Percentiles rank a stretch among this genome's conserved stretches.
Conservation (phyloP, 2,113 vertebrate genomes). For the Ivindomyrus marchei region DNA sequence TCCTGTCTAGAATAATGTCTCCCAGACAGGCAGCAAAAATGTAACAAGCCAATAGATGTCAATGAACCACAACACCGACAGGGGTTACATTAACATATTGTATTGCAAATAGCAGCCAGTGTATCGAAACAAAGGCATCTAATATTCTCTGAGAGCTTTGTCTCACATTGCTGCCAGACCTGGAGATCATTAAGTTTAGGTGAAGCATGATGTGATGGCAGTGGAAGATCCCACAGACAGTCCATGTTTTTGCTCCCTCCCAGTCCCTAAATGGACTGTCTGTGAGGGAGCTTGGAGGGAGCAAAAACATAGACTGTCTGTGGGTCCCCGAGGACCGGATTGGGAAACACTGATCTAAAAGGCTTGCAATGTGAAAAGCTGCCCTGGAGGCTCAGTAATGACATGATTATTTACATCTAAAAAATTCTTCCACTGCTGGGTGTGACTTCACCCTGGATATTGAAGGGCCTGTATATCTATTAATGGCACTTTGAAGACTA, state of each 20-base stretch:
- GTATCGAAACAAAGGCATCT: neutral
- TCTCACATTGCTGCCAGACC: neutral
- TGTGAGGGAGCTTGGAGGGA: too few species aligned
- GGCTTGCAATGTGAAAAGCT: neutral
- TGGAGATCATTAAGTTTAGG: neutral
- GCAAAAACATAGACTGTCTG: too few species aligned
- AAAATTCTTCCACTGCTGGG: neutral
- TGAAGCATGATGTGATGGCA: neutral
- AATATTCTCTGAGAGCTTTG: neutral
- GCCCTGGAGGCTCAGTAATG: neutral
- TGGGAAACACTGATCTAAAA: neutral
- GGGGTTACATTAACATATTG: neutral
- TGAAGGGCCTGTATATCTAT: neutral
- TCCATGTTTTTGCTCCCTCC: too few species aligned
- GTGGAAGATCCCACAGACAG: too few species aligned
- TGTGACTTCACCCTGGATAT: neutral
- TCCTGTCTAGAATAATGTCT: neutral
- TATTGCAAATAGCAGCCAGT: neutral
- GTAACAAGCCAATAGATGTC: neutral
- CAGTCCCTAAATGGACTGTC: too few species aligned
- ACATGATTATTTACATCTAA: neutral
- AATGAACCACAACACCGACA: neutral
- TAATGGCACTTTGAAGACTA: conserved; percentile 6
- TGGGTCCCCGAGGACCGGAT: too few species aligned
- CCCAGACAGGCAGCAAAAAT: neutral